Base-by-base conservation (phyloP, 1,140 invertebrate species). In the Goniozus legneri region DNA sequence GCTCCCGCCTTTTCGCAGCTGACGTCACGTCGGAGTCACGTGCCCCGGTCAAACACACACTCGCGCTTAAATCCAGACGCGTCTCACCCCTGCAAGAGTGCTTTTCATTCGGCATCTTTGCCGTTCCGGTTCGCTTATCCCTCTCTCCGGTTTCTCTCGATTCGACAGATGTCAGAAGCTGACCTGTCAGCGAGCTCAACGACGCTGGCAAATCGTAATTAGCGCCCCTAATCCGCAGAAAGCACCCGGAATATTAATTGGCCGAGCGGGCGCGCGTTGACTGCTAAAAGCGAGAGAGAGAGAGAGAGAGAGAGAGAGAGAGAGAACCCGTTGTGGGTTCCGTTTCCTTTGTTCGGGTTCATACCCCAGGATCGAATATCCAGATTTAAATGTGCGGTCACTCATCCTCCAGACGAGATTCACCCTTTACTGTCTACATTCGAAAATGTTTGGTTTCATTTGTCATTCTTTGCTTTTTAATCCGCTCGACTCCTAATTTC, bases 81-180 rank as follows among this genome's bases (percentile, higher is more conserved):
- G 38, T 55, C 55, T 59, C 58, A 58, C 57, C n/a, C n/a, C n/a
- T n/a, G n/a, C n/a, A n/a, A n/a, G n/a, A n/a, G n/a, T 54, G 57
- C 57, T 54, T 58, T 59, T 58, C 57, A 58, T 52, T 58, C 52
- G 43, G 30, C 44, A 33, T 34, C 22, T 12, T 8, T 10, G 14
- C 44, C 22, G 35, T 44, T 33, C 44, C 18, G 21, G 8, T 3
- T 8, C 35, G 22, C 13, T 12, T 22, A 7, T 38, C 19, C 8
- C 6, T 12, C 31, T 16, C 38, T 20, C 39, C 38, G n/a, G 8
- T 43, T 56, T 7, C 45, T 47, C 27, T 54, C 16, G 32, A 50
- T 47, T 58, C 57, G 57, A 59, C 57, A 59, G 57, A 59, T 59
- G 57, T 55, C 57, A 59, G 47, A 30, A 42, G 37, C 44, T 44